Evolutionary conservation across 2,113 vertebrate genomes (phyloP).

Genomic region (Colistium nudipinnis): DNA sequence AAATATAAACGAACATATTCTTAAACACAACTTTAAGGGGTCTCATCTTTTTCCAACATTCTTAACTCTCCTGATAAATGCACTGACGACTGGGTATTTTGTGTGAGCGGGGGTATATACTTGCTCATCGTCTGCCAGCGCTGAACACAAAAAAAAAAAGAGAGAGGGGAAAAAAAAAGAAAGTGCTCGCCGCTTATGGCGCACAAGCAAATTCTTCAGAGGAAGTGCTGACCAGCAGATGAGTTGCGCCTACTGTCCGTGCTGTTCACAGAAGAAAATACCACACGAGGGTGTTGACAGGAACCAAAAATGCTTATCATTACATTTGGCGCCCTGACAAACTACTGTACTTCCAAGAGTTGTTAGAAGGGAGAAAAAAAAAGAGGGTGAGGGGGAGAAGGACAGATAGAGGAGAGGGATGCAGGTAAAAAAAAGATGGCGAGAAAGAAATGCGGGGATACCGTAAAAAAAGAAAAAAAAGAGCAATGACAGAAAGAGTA

Average conservation of each 20-base stretch:
- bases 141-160: conserved; percentile 59
- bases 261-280: conserved; percentile 64
- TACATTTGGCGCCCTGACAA: conserved; percentile 72
- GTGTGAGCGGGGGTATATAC: conserved; percentile 25
- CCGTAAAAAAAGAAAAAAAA: conserved; percentile 12
- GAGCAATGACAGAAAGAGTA: conserved; percentile 5
- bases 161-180: conserved; percentile 28
- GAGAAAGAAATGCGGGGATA: neutral
- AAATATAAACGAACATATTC: conserved; percentile 22
- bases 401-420: neutral
- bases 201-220: conserved; percentile 75
- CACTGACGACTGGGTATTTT: conserved; percentile 64
- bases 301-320: conserved; percentile 70
- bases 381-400: neutral
- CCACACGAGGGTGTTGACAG: conserved; percentile 50
- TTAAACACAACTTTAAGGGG: neutral
- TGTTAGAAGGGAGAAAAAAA: conserved; percentile 35
- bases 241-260: conserved; percentile 65
- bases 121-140: conserved; percentile 47
- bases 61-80: conserved; percentile 22
- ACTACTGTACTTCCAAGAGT: conserved; percentile 56
- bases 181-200: conserved; percentile 48
- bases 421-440: conserved; percentile 15
- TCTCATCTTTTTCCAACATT: conserved; percentile 18
- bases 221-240: conserved; percentile 77